Conservation (phyloP, 2,113 vertebrate genomes). For the Agapornis roseicollis region DNA sequence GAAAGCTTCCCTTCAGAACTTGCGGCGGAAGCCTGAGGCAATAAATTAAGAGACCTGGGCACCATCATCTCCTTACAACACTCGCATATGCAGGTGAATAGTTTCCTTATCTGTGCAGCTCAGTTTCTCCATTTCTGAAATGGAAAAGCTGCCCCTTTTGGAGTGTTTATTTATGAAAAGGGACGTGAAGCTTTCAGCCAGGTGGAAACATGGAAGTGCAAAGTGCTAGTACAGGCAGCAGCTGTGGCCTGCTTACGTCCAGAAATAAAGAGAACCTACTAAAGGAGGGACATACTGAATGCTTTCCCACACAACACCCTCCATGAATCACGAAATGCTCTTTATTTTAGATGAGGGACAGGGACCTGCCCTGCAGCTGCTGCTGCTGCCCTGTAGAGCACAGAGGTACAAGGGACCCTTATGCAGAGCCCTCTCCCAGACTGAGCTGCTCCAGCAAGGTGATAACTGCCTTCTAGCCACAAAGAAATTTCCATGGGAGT, state of each 20-base stretch:
- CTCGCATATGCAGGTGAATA: not conserved
- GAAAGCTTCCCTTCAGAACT: not conserved
- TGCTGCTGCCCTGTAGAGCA: not conserved
- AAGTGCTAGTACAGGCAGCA: not conserved
- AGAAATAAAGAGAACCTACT: not conserved
- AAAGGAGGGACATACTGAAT: not conserved
- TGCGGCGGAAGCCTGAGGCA: not conserved
- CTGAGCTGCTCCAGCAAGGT: not conserved
- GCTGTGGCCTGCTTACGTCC: not conserved
- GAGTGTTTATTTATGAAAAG: not conserved
- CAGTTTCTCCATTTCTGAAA: not conserved
- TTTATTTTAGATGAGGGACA: not conserved
- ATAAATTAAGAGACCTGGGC: not conserved
- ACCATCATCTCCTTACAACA: rapidly evolving
- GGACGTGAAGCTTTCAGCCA: not conserved
- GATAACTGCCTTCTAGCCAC: not conserved
- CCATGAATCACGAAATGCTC: not conserved
- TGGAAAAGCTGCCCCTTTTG: not conserved
- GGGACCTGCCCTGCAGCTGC: not conserved
- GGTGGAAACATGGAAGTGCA: not conserved
- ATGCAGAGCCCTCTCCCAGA: not conserved
- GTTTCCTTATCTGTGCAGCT: not conserved
- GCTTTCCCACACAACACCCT: not conserved
- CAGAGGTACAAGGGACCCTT: not conserved
- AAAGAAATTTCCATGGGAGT: not conserved